A percentile compares a stretch with the other conserved stretches of the same genome.
These are phyloP conservation scores for Sinocyclocheilus anshuiensis DNA, from an alignment of 2,113 vertebrate species.

Conservation along the genomic window DNA sequence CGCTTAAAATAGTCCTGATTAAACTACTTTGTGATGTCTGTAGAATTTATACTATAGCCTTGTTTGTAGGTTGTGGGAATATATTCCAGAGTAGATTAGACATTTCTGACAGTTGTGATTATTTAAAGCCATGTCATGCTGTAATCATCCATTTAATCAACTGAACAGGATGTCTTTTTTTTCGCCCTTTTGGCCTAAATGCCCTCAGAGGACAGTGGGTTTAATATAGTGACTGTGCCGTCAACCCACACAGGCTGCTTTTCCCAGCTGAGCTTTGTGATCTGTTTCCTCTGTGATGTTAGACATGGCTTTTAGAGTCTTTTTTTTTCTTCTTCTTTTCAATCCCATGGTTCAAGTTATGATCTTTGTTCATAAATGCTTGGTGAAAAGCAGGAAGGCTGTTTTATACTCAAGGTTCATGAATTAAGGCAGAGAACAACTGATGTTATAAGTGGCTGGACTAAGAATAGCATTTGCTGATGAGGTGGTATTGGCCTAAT, in stretches of 20 bases:
- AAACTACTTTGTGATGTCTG: neutral
- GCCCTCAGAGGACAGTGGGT: too few relatives aligned
- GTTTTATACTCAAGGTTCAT: neutral
- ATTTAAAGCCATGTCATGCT: neutral
- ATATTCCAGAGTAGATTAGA: neutral
- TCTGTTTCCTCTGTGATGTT: neutral
- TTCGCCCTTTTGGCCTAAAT: too few relatives aligned
- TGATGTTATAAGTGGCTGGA: slow-evolving; percentile 36
- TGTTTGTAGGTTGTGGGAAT: neutral
- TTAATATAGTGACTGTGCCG: too few relatives aligned
- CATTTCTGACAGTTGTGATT: neutral
- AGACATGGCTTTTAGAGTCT: neutral
- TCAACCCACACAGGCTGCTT: too few relatives aligned
- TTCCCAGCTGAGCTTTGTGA: too few relatives aligned
- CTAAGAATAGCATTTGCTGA: slow-evolving; percentile 56
- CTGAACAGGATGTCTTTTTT: neutral
- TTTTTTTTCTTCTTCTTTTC: neutral
- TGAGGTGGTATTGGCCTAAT: slow-evolving; percentile 49
- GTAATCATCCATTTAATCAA: too few relatives aligned
- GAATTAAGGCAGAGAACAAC: slow-evolving; percentile 35
- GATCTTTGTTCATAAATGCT: neutral
- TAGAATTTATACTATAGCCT: neutral
- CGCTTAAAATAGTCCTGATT: neutral
- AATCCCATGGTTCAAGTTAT: neutral
- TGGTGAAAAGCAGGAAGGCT: neutral